Evolutionary conservation across 2,113 vertebrate genomes (phyloP).

Genomic region (Bothrops jararaca): DNA sequence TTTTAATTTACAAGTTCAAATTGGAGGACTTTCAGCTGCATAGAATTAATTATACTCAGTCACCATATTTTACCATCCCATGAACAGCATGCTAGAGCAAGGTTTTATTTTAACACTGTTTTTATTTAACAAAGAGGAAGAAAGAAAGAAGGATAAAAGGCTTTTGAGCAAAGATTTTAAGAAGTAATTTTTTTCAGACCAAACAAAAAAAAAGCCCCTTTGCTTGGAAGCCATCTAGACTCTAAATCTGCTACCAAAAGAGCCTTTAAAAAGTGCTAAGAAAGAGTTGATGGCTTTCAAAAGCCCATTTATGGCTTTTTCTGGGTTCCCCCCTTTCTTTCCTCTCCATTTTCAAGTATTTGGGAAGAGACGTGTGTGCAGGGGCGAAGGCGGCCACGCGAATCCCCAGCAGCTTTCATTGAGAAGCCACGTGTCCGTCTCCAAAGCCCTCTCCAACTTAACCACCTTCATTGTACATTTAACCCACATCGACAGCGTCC

Average conservation of each 20-base stretch:
- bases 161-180: constrained; percentile 27
- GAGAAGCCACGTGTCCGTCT: constrained; percentile 99
- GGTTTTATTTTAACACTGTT: constrained; percentile 33
- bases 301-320: constrained; percentile 72
- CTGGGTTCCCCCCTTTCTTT: constrained; percentile 65
- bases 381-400: constrained; percentile 93
- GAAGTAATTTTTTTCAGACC: constrained; percentile 53
- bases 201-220: constrained; percentile 27
- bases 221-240: constrained; percentile 66
- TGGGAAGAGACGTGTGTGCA: constrained; percentile 84
- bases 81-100: constrained; percentile 37
- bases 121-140: constrained; percentile 17
- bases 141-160: constrained; percentile 16
- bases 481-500: constrained; percentile 99
- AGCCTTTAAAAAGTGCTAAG: constrained; percentile 72
- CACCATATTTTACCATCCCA: constrained; percentile 8
- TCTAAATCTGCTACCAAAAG: constrained; percentile 67
- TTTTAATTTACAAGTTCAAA: not conserved
- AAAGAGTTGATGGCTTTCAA: constrained; percentile 68
- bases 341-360: constrained; percentile 78
- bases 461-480: constrained; percentile 99
- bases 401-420: constrained; percentile 92
- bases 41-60: constrained; percentile 25
- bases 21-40: constrained; percentile 29
- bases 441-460: constrained; percentile 99